These are phyloP conservation scores for Oncorhynchus mykiss DNA, from an alignment of 2,113 vertebrate species.

Conservation along the genomic window DNA sequence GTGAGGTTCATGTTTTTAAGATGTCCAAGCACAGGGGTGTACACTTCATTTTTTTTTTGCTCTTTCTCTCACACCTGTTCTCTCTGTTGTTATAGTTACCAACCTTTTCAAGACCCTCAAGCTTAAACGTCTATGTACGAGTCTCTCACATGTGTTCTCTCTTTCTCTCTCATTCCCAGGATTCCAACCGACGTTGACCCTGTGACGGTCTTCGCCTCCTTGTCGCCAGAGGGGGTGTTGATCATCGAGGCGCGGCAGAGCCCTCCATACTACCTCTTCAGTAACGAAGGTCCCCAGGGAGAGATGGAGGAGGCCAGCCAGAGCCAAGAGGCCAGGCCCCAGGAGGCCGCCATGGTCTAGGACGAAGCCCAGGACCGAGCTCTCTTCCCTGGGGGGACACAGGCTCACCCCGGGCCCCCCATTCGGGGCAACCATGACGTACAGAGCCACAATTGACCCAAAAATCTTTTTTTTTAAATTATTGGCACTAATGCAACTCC, in stretches of 20 bases:
- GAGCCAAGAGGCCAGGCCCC: slow-evolving; percentile 3
- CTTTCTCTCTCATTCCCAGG: slow-evolving; percentile 63
- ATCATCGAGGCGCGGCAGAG: slow-evolving; percentile 95
- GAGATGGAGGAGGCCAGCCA: slow-evolving; percentile 25
- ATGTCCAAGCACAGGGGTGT: neutral
- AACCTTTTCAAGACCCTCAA: too few species aligned
- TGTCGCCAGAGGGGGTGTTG: slow-evolving; percentile 94
- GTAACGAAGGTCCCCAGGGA: slow-evolving; percentile 65
- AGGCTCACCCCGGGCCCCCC: neutral
- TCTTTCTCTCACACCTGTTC: slow-evolving; percentile 6
- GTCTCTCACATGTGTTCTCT: neutral
- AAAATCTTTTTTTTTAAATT: too few species aligned
- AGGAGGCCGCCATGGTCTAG: slow-evolving; percentile 46
- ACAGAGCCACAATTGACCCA: too few species aligned
- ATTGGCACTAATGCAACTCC: too few species aligned
- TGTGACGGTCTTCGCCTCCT: slow-evolving; percentile 88
- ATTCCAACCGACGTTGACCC: slow-evolving; percentile 92
- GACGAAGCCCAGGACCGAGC: neutral
- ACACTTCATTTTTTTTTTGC: too few species aligned
- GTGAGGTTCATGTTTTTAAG: slow-evolving; percentile 3
- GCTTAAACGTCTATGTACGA: too few species aligned
- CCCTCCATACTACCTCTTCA: slow-evolving; percentile 88
- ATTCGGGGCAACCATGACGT: too few species aligned
- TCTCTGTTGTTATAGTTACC: neutral
- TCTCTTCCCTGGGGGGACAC: neutral